Conservation (phyloP, 2,888 invertebrate species). For the Vandiemenella viatica region DNA sequence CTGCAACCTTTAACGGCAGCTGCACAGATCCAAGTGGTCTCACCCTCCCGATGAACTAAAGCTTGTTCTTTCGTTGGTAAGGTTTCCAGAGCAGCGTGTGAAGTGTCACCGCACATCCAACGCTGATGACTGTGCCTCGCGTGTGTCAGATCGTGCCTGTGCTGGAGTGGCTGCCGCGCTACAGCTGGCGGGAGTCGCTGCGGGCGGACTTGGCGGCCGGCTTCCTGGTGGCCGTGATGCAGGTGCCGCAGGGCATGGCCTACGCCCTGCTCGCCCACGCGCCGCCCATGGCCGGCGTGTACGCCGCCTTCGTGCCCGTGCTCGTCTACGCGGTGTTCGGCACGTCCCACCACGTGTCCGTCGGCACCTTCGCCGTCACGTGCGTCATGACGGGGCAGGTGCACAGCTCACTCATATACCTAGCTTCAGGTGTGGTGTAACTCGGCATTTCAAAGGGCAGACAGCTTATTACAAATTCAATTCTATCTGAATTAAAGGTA, state of each 20-base stretch:
- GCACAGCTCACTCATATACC: no score
- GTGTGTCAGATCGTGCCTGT: constrained; percentile 47
- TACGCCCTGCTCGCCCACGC: constrained; percentile 59
- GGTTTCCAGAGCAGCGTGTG: no score
- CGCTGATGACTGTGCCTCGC: no score
- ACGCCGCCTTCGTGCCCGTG: constrained; percentile 86
- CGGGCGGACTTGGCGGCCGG: constrained; percentile 65
- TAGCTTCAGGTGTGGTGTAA: no score
- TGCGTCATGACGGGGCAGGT: constrained; percentile 67
- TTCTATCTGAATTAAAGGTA: no score
- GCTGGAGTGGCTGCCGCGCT: constrained; percentile 47
- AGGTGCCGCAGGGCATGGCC: constrained; percentile 78
- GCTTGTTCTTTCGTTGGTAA: no score
- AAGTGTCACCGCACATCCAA: no score
- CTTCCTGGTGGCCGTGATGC: constrained; percentile 78
- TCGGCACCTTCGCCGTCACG: constrained; percentile 77
- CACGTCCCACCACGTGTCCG: constrained; percentile 76
- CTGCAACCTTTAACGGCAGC: no score
- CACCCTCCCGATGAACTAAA: no score
- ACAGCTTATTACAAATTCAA: no score
- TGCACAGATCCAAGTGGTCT: no score
- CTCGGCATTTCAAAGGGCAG: no score
- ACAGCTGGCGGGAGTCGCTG: constrained; percentile 45
- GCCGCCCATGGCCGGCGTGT: constrained; percentile 58
- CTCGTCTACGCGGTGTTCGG: constrained; percentile 73